Evolutionary conservation across 1,140 invertebrate species (phyloP).

Genomic region (Pseudomyrmex cubaensis): DNA sequence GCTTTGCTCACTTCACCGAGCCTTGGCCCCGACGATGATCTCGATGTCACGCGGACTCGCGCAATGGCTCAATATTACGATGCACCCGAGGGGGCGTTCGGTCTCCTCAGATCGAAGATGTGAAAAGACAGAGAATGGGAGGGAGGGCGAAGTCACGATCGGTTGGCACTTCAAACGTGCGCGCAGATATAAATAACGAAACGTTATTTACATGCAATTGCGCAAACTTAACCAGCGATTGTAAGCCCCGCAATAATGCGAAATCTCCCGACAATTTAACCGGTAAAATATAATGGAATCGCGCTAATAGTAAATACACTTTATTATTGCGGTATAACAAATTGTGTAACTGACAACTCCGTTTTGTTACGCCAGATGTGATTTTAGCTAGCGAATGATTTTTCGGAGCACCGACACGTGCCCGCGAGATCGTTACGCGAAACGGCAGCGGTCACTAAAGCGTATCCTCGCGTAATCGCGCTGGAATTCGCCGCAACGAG

Average conservation of each 20-base stretch:
- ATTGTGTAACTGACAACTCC: no score
- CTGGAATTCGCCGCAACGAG: constrained; percentile 45
- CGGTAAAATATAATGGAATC: no score
- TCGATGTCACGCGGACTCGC: constrained; percentile 72
- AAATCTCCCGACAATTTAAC: no score
- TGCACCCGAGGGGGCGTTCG: background rate
- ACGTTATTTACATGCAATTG: no score
- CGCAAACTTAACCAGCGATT: no score
- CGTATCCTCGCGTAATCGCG: constrained; percentile 35
- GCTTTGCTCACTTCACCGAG: constrained; percentile 70
- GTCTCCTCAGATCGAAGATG: constrained; percentile 15
- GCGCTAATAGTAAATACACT: background rate
- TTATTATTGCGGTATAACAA: background rate
- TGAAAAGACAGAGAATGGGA: constrained; percentile 13
- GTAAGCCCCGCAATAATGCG: no score
- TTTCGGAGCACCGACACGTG: background rate
- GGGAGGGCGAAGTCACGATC: constrained; percentile 29
- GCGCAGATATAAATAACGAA: no score
- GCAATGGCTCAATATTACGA: constrained; percentile 73
- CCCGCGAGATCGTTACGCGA: constrained; percentile 60
- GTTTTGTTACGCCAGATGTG: no score
- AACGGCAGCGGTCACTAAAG: constrained; percentile 29
- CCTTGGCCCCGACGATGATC: constrained; percentile 72
- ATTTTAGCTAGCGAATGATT: no score
- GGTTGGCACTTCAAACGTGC: background rate